phyloP scores from a whole-genome alignment of 1,140 invertebrate genomes.

The Riptortus pedestris region DNA sequence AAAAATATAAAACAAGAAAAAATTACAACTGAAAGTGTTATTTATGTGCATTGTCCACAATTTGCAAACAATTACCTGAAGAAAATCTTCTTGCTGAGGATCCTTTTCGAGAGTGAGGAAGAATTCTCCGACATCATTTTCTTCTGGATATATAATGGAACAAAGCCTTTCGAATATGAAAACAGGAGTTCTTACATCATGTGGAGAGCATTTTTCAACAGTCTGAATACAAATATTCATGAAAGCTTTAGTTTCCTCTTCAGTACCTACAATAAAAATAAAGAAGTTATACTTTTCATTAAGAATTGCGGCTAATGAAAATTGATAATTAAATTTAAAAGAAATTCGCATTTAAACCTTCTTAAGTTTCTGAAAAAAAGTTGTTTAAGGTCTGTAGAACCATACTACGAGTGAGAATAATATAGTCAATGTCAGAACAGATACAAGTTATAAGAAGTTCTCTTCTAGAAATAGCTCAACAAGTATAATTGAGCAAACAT shows the following conservation, averaged over 20 bases:
- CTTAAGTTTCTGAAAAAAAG: no score
- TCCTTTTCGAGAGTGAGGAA: conserved; percentile 94
- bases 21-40: no score
- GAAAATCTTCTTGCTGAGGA: conserved; percentile 95
- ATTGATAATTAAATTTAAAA: neutral
- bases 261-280: conserved; percentile 55
- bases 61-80: conserved; percentile 50
- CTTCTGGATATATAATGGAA: conserved; percentile 94
- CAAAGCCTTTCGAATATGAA: conserved; percentile 96
- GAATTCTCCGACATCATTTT: conserved; percentile 94
- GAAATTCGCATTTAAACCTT: no score
- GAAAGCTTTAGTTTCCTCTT: conserved; percentile 90
- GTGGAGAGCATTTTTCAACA: conserved; percentile 80
- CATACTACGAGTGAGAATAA: no score
- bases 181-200: conserved; percentile 90
- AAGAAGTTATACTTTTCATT: conserved; percentile 18
- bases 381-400: no score
- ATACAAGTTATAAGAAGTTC: no score
- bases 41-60: no score
- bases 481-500: no score
- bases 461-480: no score
- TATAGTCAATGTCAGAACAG: no score
- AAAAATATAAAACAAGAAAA: neutral
- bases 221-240: conserved; percentile 96
- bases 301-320: neutral